Evolutionary conservation across 2,113 vertebrate species (phyloP), one percentile per base, ranked within the genome.

Genomic region (Hemicordylus capensis): DNA sequence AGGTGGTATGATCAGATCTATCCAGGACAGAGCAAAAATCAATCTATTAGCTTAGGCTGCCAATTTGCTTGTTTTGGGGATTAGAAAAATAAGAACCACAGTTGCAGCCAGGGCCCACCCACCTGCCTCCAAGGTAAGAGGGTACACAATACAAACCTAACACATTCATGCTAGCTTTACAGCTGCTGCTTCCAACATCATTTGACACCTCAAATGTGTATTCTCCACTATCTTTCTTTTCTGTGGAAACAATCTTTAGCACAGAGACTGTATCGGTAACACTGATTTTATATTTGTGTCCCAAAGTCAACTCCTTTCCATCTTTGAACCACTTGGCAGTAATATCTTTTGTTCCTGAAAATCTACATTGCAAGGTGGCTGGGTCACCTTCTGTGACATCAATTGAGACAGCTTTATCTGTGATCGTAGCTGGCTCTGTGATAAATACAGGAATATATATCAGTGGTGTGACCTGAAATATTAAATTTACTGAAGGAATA

Each of bases 311-410:
- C 92, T 98, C 98, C 80, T 97, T 97, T 74, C 98, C 97, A 61
- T 96, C 96, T 95, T 98, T 98, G 72, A 97, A 96, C 98, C 99
- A 99, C 88, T 93, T 98, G 85, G 96, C 97, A 92, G 95, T 98
- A 81, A 99, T 96, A 11, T 97, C 96, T 93, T 98, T 99, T 3
- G 98, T 99, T 94, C 99, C 99, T 3, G 97, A 97, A 96, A 98
- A 99, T 94, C 97, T 97, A 93, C 97, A 98, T 90, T 98, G 98
- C 92, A 99, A 94, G 17, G 97, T 98, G 89, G 98, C 98, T 79
- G 98, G 98, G 92, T 99, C 99, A 76, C 99, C 98, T 91, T 98
- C 97, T 73, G 99, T 99, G 88, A 99, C 98, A 95, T 98, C 99
- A 94, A 99, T 96, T 44, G 98, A 99, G 89, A 98, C 97, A 1